Percentiles rank a stretch among this genome's conserved stretches.
Conservation (phyloP, 1,140 invertebrate species). For the Lepidotrigona ventralis region DNA sequence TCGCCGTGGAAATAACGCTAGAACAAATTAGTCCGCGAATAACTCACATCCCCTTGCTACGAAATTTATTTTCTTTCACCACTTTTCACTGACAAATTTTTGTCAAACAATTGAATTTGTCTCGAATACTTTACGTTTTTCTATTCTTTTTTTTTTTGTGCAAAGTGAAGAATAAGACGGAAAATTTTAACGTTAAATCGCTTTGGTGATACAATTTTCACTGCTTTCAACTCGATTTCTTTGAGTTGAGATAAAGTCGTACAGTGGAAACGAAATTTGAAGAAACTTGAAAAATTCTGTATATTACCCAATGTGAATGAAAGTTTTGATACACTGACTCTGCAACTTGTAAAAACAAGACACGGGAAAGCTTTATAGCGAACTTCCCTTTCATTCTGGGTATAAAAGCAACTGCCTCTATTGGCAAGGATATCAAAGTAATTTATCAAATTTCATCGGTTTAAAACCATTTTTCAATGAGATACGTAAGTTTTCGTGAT, state of each 20-base stretch:
- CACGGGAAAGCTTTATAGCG: too few species aligned
- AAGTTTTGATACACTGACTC: too few species aligned
- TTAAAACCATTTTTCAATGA: background rate
- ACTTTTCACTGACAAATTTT: background rate
- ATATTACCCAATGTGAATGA: too few species aligned
- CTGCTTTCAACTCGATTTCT: background rate
- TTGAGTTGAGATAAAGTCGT: too few species aligned
- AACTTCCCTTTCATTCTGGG: too few species aligned
- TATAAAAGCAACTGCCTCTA: background rate
- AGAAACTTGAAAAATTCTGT: too few species aligned
- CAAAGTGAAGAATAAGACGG: background rate
- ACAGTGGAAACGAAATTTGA: too few species aligned
- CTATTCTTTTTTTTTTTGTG: too few species aligned
- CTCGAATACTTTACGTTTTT: background rate
- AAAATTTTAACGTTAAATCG: background rate
- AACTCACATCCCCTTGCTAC: background rate
- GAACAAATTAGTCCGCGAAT: slow-evolving; percentile 30
- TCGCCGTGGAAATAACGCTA: slow-evolving; percentile 23
- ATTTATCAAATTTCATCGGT: background rate
- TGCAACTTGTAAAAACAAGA: too few species aligned
- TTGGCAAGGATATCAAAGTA: background rate
- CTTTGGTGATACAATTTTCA: background rate
- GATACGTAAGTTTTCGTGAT: background rate
- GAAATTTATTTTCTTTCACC: background rate
- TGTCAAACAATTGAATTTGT: background rate